These are phyloP conservation scores for Uloborus diversus DNA, from an alignment of 1,140 invertebrate genomes.

Conservation along the genomic window DNA sequence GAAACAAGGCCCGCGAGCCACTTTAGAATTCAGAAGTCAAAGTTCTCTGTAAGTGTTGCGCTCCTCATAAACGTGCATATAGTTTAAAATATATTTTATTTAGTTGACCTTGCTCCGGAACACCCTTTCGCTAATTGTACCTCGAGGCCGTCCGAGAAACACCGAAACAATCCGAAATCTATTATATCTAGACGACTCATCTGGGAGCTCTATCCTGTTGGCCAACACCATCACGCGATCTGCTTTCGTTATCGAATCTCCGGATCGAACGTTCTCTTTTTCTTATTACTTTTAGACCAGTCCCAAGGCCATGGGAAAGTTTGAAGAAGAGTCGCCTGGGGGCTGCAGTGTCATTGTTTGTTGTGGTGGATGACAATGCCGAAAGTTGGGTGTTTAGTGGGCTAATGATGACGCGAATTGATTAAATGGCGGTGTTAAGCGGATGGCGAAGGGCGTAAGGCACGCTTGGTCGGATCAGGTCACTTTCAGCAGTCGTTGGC, in stretches of 20 bases:
- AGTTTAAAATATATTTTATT: too few species aligned
- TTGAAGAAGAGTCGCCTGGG: slow-evolving; percentile 10
- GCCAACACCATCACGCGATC: too few species aligned
- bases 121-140: not conserved
- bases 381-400: not conserved
- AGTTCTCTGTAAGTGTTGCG: too few species aligned
- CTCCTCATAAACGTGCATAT: too few species aligned
- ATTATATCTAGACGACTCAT: not conserved
- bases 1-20: too few species aligned
- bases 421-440: not conserved
- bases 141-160: not conserved
- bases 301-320: slow-evolving; percentile 47
- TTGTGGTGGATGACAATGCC: not conserved
- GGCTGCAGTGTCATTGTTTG: slow-evolving; percentile 28
- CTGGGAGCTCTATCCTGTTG: not conserved
- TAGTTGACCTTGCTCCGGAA: not conserved
- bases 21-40: too few species aligned
- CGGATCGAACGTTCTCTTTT: not conserved
- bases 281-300: not conserved
- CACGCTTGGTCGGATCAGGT: too few species aligned
- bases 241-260: not conserved
- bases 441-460: too few species aligned
- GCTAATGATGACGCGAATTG: slow-evolving; percentile 10
- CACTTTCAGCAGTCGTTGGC: too few species aligned
- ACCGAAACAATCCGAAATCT: not conserved